Evolutionary conservation across 1,140 invertebrate genomes (phyloP), one percentile per base, ranked within the genome.

Genomic region (Diuraphis noxia): DNA sequence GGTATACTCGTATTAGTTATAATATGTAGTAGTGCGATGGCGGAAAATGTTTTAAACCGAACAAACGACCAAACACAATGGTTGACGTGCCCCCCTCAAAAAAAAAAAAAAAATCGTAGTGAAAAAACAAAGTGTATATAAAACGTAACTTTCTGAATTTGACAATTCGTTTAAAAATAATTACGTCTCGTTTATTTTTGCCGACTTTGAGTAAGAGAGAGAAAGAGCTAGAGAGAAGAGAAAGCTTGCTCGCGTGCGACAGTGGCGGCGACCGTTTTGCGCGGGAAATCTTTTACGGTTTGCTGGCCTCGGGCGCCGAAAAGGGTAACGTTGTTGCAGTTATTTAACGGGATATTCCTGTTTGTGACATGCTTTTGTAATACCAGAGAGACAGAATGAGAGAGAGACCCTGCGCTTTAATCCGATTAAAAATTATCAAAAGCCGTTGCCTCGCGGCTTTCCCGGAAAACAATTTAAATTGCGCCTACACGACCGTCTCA

Each of bases 131-230:
- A 88, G 52, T 88, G 86, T 56, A 40, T 30, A 36, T 63, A 40
- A 89, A 77, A 89, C 88, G 88, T 25, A 40, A 88, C 72, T 81
- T 79, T 91, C 89, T 91, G 89, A 91, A 91, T 91, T 91, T 91
- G 89, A 91, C 89, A 82, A 91, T 91, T 81, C 89, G 89, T 91
- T 91, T 91, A 91, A 91, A 91, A 91, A 91, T 91, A 82, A 91
- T 91, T 91, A 91, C 89, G 89, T 91, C 63, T 81, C 89, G 89
- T 91, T 91, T 81, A 41, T 82, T 91, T 91, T 91, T 52, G 89
- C 43, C 72, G 56, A 43, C 87, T 88, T 56, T 72, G 36, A 43
- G 82, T n/a, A 41, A n/a, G 41, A 40, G 40, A 52, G 43, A 49
- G 84, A 82, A 17, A 84, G 10, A 85, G 41, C 34, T 30, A 40